Evolutionary conservation across 1,140 invertebrate species (phyloP), one percentile per base, ranked within the genome.

Genomic region (Listronotus oregonensis): DNA sequence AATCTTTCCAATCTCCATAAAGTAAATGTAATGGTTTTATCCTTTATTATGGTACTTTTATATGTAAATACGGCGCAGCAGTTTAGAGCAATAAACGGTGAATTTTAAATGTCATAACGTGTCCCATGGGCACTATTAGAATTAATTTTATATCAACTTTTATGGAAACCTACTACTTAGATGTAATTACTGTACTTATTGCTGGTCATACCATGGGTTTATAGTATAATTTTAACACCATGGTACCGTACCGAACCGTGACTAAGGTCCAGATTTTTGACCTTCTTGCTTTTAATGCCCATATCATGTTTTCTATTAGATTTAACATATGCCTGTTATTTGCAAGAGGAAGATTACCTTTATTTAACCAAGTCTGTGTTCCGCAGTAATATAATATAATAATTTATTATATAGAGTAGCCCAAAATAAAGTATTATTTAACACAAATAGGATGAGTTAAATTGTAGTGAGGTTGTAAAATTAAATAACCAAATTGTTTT

Each of bases 201-300:
- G 18, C 21, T 34, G 15, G 58, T 18, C 31, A 21, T 37, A 51
- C 50, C 46, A 63, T 46, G 51, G 51, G 18, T 63, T 63, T 63
- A 63, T 63, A 51, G 60, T 52, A 63, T 63, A 63, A 63, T 63
- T 55, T 63, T 63, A 63, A 54, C 60, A 63, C 60, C 60, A 63
- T 27, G 60, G 59, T 62, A 62, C 60, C 40, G 50, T 63, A 63
- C 50, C 14, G 40, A 15, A 34, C 60, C 51, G 60, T 54, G 51
- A 63, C 60, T 54, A n/a, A 55, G 39, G 37, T 55, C 60, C 60
- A 55, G 60, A 63, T 63, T 63, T 63, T 63, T 63, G 60, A 58
- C 56, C 56, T 58, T 46, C 43, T 32, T 31, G 40, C 40, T 44
- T 58, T 58, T 58, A 58, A 58, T 58, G 56, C 56, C 56, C 56